Evolutionary conservation across 2,888 invertebrate genomes (phyloP), one percentile per base, ranked within the genome.

Genomic region (Melanotus villosus): DNA sequence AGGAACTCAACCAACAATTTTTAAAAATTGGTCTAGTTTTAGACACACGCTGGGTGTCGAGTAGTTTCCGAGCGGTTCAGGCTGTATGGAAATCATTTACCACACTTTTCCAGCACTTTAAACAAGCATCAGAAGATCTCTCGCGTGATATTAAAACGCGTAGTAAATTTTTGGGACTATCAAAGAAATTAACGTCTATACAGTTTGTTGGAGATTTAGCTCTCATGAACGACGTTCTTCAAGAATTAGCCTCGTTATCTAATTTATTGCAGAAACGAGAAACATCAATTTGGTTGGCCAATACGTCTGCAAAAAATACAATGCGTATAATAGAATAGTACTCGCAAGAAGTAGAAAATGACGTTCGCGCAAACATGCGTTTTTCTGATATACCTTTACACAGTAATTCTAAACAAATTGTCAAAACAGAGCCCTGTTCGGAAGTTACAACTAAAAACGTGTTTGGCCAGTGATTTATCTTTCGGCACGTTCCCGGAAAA

Each of bases 81-180:
- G 54, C 16, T 54, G 21, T 32, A 2, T 54, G 54, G 23, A 54
- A 32, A 32, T 16, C 30, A 14, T 12, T 32, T 32, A 6, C 30
- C 10, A 7, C 32, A 12, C 54, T 54, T 23, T 54, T 10, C 18
- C 1, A 32, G 9, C 50, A 50, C 26, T 50, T 50, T 21, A 9
- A 50, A 10, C 16, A 12, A 32, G 54, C 16, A 14, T 14, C 32
- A 10, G 1, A 10, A n/a, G 26, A 32, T 30, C 7, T 3, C 16
- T 12, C 18, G 3, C n/a, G 16, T 1, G 32, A 32, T 32, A 18
- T 1, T 12, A 32, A 12, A 26, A 32, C 30, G n/a, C 23, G 54
- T 32, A 32, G 54, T 32, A 32, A 54, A 54, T 54, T 54, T 32
- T 10, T 2, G n/a, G 54, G 54, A 1, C 32, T 54, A 14, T 12